A percentile compares a stretch with the other conserved stretches of the same genome.
Conservation (phyloP, 2,797 vertebrate genomes). For the Cheirogaleus major region DNA sequence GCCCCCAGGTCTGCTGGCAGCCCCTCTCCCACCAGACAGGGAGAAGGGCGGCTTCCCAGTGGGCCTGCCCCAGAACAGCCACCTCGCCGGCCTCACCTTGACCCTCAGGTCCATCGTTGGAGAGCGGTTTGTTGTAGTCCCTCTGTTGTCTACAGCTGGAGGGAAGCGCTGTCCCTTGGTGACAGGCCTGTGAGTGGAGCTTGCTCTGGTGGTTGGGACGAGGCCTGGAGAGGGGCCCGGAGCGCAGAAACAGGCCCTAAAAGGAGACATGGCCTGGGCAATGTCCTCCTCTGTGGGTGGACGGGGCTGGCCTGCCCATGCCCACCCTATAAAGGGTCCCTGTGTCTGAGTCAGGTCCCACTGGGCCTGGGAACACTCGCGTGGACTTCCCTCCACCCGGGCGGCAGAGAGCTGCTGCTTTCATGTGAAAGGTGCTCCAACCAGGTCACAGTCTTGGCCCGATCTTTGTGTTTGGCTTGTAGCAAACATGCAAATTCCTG, state of each 20-base stretch:
- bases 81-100: fast-evolving
- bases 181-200: neutral
- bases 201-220: neutral
- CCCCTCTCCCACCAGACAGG: neutral
- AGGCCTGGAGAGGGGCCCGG: neutral
- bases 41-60: fast-evolving
- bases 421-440: neutral
- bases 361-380: fast-evolving
- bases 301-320: fast-evolving
- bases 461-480: neutral
- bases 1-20: neutral
- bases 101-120: fast-evolving
- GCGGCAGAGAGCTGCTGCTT: fast-evolving
- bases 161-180: neutral
- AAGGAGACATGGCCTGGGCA: neutral
- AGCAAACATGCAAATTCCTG: neutral
- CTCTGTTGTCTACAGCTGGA: neutral
- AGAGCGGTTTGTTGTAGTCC: neutral
- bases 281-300: fast-evolving
- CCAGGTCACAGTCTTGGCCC: neutral
- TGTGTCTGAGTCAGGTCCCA: neutral
- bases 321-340: fast-evolving
- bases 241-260: neutral
- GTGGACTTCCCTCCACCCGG: fast-evolving
- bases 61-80: fast-evolving